Percentiles rank a stretch among this genome's conserved stretches.
These are phyloP conservation scores for Tetramorium parvispinum DNA, from an alignment of 1,140 invertebrate species.

Conservation along the genomic window DNA sequence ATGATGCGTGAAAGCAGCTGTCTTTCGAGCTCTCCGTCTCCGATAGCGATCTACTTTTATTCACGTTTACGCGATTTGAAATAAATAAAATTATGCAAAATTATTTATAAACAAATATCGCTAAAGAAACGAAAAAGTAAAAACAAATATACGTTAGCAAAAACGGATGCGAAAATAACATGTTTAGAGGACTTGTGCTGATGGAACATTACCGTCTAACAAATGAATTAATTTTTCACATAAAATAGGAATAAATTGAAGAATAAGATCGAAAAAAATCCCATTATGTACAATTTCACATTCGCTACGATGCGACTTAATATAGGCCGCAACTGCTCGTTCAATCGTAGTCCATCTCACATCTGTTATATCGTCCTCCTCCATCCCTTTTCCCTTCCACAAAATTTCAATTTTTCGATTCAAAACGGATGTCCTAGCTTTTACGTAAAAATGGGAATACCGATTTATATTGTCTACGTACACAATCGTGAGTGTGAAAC, in stretches of 20 bases:
- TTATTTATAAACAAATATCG: not conserved
- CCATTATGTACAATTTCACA: not conserved
- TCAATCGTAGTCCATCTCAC: constrained; percentile 5
- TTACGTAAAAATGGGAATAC: not conserved
- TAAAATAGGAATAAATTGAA: not conserved
- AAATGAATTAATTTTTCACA: not conserved
- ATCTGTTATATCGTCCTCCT: constrained; percentile 10
- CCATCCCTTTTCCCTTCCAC: not conserved
- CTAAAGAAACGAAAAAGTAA: not conserved
- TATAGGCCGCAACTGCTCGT: constrained; percentile 1
- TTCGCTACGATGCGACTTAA: not conserved
- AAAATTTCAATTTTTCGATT: constrained; percentile 26
- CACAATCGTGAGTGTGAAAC: not conserved
- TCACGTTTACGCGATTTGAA: constrained; percentile 8
- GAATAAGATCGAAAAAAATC: not conserved
- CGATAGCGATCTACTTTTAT: constrained; percentile 8
- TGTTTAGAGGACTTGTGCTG: not conserved
- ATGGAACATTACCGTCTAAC: not conserved
- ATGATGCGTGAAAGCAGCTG: constrained; percentile 78
- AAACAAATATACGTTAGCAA: not conserved
- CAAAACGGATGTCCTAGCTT: constrained; percentile 1
- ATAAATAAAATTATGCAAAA: not conserved
- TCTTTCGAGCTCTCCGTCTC: constrained; percentile 41
- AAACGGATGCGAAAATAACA: not conserved
- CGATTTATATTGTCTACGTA: constrained; percentile 7